phyloP scores from a whole-genome alignment of 2,113 vertebrate genomes.

The Macrotis lagotis region DNA sequence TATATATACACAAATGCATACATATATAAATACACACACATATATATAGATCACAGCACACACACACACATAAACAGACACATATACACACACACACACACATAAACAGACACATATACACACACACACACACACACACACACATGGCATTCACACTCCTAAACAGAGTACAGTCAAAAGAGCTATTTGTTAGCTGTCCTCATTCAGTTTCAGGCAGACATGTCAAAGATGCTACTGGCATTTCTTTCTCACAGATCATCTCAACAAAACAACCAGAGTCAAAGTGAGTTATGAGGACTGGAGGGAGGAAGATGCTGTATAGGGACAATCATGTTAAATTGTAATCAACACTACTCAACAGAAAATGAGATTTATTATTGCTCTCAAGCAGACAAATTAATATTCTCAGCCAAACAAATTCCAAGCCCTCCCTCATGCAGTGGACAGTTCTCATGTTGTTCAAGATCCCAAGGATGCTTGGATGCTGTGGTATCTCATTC shows the following conservation, averaged over 20 bases:
- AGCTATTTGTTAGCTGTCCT: constrained; percentile 9
- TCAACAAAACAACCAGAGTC: constrained; percentile 8
- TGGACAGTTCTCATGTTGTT: neutral
- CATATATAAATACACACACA: neutral
- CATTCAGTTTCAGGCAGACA: constrained; percentile 11
- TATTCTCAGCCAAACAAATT: rapidly evolving
- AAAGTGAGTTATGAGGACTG: neutral
- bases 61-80: neutral
- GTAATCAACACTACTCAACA: neutral
- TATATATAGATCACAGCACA: rapidly evolving
- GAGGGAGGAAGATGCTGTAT: neutral
- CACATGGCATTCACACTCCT: neutral
- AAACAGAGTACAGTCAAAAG: neutral
- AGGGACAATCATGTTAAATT: neutral
- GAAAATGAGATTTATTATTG: neutral
- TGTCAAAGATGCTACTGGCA: constrained; percentile 11
- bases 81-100: neutral
- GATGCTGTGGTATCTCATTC: neutral
- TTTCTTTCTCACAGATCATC: constrained; percentile 16
- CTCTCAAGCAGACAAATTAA: neutral
- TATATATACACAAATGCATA: rapidly evolving
- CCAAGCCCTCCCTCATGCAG: neutral
- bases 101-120: neutral
- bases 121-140: neutral
- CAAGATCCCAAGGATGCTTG: neutral